These are phyloP conservation scores for Brachionichthys hirsutus DNA, from an alignment of 2,113 vertebrate species.

Conservation along the genomic window DNA sequence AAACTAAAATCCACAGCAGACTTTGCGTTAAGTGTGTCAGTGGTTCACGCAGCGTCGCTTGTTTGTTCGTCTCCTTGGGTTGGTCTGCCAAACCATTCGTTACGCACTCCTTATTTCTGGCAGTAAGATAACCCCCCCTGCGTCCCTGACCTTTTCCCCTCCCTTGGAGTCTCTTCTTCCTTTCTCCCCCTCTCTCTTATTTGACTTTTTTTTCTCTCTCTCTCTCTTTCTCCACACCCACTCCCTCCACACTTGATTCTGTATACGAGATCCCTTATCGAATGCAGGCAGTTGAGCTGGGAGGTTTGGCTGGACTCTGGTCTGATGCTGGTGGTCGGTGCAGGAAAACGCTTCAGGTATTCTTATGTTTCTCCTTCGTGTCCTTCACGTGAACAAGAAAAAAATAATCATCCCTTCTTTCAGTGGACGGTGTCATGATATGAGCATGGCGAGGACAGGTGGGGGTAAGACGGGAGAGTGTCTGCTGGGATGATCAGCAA, in stretches of 20 bases:
- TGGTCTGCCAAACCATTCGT: slow-evolving; percentile 58
- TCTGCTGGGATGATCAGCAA: slow-evolving; percentile 21
- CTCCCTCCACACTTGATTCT: slow-evolving; percentile 63
- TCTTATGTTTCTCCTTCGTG: slow-evolving; percentile 34
- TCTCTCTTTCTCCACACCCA: slow-evolving; percentile 70
- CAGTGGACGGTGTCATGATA: too few relatives aligned
- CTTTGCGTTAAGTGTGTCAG: slow-evolving; percentile 17
- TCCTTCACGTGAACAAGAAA: neutral
- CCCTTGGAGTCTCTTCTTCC: slow-evolving; percentile 64
- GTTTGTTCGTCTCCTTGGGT: slow-evolving; percentile 55
- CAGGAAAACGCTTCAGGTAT: slow-evolving; percentile 61
- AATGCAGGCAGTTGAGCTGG: slow-evolving; percentile 67
- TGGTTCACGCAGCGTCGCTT: slow-evolving; percentile 13
- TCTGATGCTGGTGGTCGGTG: slow-evolving; percentile 71
- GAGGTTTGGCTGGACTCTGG: slow-evolving; percentile 52
- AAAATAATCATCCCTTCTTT: too few relatives aligned
- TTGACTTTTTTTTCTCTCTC: slow-evolving; percentile 44
- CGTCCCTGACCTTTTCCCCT: slow-evolving; percentile 69
- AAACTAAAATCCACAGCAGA: slow-evolving; percentile 44
- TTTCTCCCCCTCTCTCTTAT: slow-evolving; percentile 55
- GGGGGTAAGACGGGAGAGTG: slow-evolving; percentile 9
- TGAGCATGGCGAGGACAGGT: neutral
- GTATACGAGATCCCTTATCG: slow-evolving; percentile 72
- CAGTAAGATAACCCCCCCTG: slow-evolving; percentile 56
- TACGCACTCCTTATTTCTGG: slow-evolving; percentile 67